phyloP scores from a whole-genome alignment of 2,888 invertebrate species.

The Pimpla rufipes region DNA sequence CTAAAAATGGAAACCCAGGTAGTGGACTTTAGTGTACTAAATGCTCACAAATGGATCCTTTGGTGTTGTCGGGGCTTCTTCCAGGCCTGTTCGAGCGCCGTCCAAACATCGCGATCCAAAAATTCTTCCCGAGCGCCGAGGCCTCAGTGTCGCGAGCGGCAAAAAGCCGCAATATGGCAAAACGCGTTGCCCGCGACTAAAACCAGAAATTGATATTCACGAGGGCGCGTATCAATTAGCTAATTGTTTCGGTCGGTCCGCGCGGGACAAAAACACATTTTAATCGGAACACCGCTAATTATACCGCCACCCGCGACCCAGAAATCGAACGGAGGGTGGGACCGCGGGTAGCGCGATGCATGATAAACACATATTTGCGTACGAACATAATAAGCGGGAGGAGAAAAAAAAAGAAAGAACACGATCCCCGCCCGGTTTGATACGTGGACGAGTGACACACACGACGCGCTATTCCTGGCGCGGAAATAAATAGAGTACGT shows the following conservation, averaged over 20 bases:
- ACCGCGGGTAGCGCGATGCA: neutral
- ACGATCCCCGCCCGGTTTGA: slow-evolving; percentile 10
- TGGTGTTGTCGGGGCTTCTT: too few species aligned
- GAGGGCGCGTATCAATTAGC: slow-evolving; percentile 56
- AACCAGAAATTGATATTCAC: slow-evolving; percentile 31
- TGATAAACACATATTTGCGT: neutral
- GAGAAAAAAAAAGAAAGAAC: slow-evolving; percentile 35
- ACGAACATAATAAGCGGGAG: too few species aligned
- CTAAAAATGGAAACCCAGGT: too few species aligned
- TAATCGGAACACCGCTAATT: slow-evolving; percentile 54
- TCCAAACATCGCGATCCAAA: too few species aligned
- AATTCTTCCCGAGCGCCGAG: too few species aligned
- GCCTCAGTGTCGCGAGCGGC: neutral
- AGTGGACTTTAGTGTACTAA: too few species aligned
- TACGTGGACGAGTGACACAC: slow-evolving; percentile 44
- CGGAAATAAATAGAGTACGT: slow-evolving; percentile 30
- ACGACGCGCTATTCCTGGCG: slow-evolving; percentile 9
- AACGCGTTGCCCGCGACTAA: neutral
- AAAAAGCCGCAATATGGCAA: neutral
- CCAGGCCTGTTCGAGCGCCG: too few species aligned
- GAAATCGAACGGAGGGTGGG: slow-evolving; percentile 13
- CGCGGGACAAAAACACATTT: slow-evolving; percentile 18
- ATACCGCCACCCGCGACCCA: slow-evolving; percentile 42
- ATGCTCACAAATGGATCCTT: too few species aligned
- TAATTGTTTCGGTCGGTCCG: slow-evolving; percentile 57